phyloP scores from a whole-genome alignment of 2,113 vertebrate genomes.

The Pseudopipra pipra region DNA sequence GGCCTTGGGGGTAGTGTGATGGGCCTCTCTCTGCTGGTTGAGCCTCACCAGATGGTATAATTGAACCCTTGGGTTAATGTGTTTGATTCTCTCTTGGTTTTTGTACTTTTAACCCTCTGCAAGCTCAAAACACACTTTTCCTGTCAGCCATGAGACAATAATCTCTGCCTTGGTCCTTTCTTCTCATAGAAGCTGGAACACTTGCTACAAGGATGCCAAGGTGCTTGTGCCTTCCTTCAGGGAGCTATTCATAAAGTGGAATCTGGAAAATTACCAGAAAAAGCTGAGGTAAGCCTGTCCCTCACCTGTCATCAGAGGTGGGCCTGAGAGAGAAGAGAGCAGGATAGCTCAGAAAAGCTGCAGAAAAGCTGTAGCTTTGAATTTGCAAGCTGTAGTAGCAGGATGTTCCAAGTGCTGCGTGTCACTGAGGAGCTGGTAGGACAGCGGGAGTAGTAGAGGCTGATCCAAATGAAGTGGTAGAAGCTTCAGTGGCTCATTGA shows the following conservation, averaged over 20 bases:
- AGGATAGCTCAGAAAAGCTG: neutral
- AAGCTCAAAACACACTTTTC: neutral
- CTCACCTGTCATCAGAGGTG: neutral
- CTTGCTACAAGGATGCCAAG: conserved; percentile 78
- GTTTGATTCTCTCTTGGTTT: neutral
- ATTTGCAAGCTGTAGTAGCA: neutral
- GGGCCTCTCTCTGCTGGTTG: neutral
- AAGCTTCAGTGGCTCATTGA: neutral
- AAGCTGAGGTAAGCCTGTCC: conserved; percentile 73
- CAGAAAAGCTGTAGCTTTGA: neutral
- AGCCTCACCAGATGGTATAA: neutral
- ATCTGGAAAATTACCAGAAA: conserved; percentile 66
- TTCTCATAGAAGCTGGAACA: conserved; percentile 83
- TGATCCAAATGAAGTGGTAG: neutral
- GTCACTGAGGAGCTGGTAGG: neutral
- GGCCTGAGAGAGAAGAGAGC: neutral
- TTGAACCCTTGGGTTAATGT: neutral
- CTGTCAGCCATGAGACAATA: neutral
- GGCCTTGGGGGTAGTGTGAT: neutral
- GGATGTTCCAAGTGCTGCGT: neutral
- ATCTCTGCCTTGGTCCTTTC: neutral
- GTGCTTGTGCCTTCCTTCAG: conserved; percentile 80
- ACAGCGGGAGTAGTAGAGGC: neutral
- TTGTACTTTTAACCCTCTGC: neutral
- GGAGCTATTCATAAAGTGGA: conserved; percentile 79